Conservation (phyloP, 2,797 vertebrate species). For the Odontamblyopus rebecca region DNA sequence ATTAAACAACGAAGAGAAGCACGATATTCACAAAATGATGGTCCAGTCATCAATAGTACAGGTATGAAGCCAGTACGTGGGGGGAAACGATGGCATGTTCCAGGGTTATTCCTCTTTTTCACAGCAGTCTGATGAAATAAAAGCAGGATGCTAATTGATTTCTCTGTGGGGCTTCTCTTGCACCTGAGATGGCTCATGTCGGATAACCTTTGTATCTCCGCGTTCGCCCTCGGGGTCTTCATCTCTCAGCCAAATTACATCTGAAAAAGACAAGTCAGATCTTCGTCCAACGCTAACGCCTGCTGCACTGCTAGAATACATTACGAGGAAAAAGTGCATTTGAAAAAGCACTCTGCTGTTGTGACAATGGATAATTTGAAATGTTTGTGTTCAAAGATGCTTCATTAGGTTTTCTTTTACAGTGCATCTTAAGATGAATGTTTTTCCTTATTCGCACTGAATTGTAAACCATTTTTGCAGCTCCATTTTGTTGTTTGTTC, state of each 20-base stretch:
- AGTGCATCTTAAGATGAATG: constrained; percentile 3
- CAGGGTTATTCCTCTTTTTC: constrained; percentile 31
- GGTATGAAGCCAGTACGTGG: not conserved
- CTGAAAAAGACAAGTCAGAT: constrained; percentile 15
- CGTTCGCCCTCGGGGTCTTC: constrained; percentile 26
- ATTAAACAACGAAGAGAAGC: not conserved
- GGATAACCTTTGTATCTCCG: constrained; percentile 43
- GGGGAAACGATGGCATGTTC: constrained; percentile 29
- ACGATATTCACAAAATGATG: not conserved
- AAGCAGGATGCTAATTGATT: constrained; percentile 53
- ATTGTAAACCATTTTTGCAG: constrained; percentile 9
- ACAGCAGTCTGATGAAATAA: constrained; percentile 45
- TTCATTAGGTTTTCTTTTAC: constrained; percentile 13
- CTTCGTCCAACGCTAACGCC: constrained; percentile 21
- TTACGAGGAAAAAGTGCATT: constrained; percentile 22
- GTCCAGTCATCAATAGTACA: not conserved
- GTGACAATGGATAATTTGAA: constrained; percentile 21
- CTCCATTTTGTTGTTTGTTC: not conserved
- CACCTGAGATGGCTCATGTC: constrained; percentile 40
- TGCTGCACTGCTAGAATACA: constrained; percentile 10
- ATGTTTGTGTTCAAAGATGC: constrained; percentile 12
- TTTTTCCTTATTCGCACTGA: not conserved
- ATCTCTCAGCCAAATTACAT: constrained; percentile 32
- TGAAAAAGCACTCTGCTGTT: constrained; percentile 8
- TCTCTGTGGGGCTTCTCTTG: constrained; percentile 35